Evolutionary conservation across 2,797 vertebrate genomes (phyloP), one percentile per base, ranked within the genome.

Genomic region (Melanotaenia pygmaea): DNA sequence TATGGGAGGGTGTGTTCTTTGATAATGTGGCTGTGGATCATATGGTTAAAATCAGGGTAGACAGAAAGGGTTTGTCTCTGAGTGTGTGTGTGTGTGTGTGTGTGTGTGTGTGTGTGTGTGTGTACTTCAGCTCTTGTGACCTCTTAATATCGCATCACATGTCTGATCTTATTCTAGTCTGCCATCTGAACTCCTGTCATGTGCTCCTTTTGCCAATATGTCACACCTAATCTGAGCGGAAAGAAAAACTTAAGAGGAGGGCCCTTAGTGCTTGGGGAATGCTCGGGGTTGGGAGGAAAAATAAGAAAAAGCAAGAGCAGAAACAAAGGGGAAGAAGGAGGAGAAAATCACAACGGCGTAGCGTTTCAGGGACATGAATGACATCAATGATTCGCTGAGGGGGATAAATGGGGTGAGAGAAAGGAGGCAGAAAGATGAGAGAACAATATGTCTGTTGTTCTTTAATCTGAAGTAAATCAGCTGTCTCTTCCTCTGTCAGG

Each of bases 121-220:
- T 13, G 80, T n/a, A 70, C 64, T 59, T 81, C 82, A 87, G 90
- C 90, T 87, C 93, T 91, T 88, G 85, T 94, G 94, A 94, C 92
- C 94, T 92, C 89, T 92, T 93, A 93, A 94, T 94, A 94, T 94
- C 91, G 20, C 91, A 92, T 95, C 93, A 93, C 94, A 94, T 94
- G 94, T 93, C 93, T 91, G 91, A 92, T 93, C 91, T 92, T 91
- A 91, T 94, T 94, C 92, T 89, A 84, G 90, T 93, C 92, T 93
- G 90, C 92, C 85, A 88, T 94, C 89, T 90, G 91, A 94, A 91
- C 91, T 90, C 85, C 89, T 88, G 92, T 94, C 93, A 94, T 94
- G 94, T 91, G 93, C 91, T 93, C 82, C 87, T 86, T 93, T 92
- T 92, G 89, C 90, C 90, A 90, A 93, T 93, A 91, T 93, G 94